phyloP scores from a whole-genome alignment of 2,113 vertebrate species.

The Manacus vitellinus region DNA sequence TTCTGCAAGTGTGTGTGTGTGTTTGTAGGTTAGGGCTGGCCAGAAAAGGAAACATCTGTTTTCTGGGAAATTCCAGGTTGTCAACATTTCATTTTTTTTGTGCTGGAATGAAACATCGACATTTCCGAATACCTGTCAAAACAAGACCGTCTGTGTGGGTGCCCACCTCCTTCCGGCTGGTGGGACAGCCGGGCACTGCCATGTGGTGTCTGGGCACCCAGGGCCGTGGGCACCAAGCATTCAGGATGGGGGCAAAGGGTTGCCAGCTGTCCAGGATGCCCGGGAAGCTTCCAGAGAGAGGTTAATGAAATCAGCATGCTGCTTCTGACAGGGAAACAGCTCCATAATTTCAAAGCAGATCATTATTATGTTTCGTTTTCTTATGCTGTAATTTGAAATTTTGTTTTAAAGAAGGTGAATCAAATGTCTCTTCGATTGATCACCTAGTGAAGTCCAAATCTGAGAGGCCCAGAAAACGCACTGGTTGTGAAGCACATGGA shows the following conservation, averaged over 20 bases:
- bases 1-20: not conserved
- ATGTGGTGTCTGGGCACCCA: rapidly evolving
- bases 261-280: not conserved
- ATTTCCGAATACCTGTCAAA: not conserved
- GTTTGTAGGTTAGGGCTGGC: not conserved
- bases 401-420: not conserved
- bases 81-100: constrained; percentile 52
- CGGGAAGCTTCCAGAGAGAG: not conserved
- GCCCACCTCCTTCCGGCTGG: not conserved
- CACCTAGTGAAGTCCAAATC: not conserved
- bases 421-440: rapidly evolving
- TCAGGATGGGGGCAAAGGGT: not conserved
- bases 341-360: not conserved
- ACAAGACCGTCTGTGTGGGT: not conserved
- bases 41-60: constrained; percentile 50
- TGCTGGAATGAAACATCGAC: not conserved
- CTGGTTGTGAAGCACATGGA: not conserved
- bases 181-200: rapidly evolving
- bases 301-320: not conserved
- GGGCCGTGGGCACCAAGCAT: not conserved
- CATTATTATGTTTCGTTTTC: not conserved
- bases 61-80: constrained; percentile 60
- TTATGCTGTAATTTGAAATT: not conserved
- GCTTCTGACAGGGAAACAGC: not conserved
- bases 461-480: not conserved